These are phyloP conservation scores for Anolis apletophallus DNA, from an alignment of 2,797 vertebrate species.

Conservation along the genomic window DNA sequence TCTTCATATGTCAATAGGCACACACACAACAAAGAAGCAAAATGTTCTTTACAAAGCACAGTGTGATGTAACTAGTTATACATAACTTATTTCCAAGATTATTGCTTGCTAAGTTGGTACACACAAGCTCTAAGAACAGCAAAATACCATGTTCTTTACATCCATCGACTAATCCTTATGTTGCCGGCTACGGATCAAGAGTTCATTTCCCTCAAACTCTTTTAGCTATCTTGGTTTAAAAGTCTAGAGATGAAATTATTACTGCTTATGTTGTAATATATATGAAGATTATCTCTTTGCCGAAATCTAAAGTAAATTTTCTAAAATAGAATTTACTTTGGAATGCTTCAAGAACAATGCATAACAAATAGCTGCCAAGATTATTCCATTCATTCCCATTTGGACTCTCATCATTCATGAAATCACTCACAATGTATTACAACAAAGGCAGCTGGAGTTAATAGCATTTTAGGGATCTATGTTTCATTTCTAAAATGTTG, in stretches of 20 bases:
- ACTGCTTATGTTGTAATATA: conserved; percentile 78
- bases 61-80: neutral
- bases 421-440: conserved; percentile 61
- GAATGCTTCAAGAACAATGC: conserved; percentile 79
- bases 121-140: conserved; percentile 60
- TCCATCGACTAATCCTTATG: conserved; percentile 71
- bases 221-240: conserved; percentile 73
- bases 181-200: conserved; percentile 69
- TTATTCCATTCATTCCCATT: conserved; percentile 79
- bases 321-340: conserved; percentile 80
- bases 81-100: neutral
- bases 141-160: conserved; percentile 70
- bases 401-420: conserved; percentile 76
- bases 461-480: conserved; percentile 69
- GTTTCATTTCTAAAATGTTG: conserved; percentile 73
- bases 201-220: conserved; percentile 75
- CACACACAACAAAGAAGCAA: too few species aligned
- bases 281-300: conserved; percentile 78
- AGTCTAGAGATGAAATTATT: conserved; percentile 76
- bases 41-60: too few species aligned
- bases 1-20: too few species aligned
- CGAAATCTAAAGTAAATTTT: conserved; percentile 75
- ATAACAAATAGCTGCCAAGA: conserved; percentile 79
- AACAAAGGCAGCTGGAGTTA: conserved; percentile 73
- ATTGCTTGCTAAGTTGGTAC: neutral